A percentile compares a stretch with the other conserved stretches of the same genome.
Evolutionary conservation across 2,797 vertebrate species (phyloP).

Genomic region (Myotis myotis): DNA sequence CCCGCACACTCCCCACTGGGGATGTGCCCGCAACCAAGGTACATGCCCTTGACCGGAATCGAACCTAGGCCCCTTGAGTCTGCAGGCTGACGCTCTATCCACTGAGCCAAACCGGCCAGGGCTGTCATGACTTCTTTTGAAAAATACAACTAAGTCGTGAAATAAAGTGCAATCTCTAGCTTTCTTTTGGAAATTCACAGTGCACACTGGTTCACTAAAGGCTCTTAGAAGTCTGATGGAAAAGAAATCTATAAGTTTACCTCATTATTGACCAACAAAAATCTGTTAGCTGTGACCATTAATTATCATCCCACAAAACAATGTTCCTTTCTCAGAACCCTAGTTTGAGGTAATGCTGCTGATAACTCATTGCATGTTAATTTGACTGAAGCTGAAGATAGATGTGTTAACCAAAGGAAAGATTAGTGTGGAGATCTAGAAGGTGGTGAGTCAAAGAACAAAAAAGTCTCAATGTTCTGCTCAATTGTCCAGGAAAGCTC

Average conservation of each 20-base stretch:
- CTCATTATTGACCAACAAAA: not conserved
- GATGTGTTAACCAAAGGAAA: conserved; percentile 45
- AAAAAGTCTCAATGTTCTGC: not conserved
- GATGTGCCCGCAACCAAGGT: too few relatives aligned
- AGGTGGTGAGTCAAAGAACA: conserved; percentile 24
- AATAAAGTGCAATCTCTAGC: not conserved
- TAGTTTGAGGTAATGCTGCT: conserved; percentile 16
- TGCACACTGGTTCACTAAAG: not conserved
- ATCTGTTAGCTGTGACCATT: conserved; percentile 28
- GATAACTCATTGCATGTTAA: not conserved
- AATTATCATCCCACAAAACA: conserved; percentile 12
- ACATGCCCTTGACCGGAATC: too few relatives aligned
- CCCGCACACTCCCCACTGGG: too few relatives aligned
- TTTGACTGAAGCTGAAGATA: conserved; percentile 27
- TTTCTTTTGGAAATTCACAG: conserved; percentile 13
- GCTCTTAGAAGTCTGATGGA: not conserved
- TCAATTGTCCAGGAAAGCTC: not conserved
- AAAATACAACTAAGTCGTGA: conserved; percentile 13
- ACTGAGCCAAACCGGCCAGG: too few relatives aligned
- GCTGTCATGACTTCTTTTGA: not conserved
- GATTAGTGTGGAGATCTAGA: conserved; percentile 9
- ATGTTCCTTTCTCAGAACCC: conserved; percentile 52
- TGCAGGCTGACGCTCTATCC: too few relatives aligned
- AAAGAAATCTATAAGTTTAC: conserved; percentile 31
- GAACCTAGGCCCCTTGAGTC: too few relatives aligned